Conservation (phyloP, 2,888 invertebrate genomes). For the Rosalia funebris region DNA sequence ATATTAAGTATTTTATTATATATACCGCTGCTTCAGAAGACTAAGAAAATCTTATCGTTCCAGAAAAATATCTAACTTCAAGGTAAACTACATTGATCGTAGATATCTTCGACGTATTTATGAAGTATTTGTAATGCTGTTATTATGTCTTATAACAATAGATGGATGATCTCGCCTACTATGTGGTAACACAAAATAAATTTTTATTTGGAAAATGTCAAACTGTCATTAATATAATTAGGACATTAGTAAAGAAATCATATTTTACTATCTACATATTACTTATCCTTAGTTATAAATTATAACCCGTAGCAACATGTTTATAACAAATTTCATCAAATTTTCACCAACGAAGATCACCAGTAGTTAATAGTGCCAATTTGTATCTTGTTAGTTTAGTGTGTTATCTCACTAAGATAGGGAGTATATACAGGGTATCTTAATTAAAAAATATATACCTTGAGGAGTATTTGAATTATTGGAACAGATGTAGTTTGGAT, state of each 20-base stretch:
- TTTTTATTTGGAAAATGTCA: slow-evolving; percentile 35
- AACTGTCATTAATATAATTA: slow-evolving; percentile 34
- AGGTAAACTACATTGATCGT: slow-evolving; percentile 43
- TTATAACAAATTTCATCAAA: no score
- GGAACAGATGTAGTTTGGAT: no score
- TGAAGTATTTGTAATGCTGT: slow-evolving; percentile 36
- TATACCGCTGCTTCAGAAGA: neutral
- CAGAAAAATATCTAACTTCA: slow-evolving; percentile 38
- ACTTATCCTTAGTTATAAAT: no score
- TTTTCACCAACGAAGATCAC: no score
- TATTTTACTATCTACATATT: neutral
- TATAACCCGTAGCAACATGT: no score
- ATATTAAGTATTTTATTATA: no score
- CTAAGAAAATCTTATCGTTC: slow-evolving; percentile 26
- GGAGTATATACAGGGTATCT: no score
- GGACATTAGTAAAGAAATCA: neutral
- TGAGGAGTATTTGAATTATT: no score
- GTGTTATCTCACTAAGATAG: no score
- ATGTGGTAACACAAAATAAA: slow-evolving; percentile 30
- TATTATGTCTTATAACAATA: slow-evolving; percentile 39
- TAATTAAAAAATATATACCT: no score
- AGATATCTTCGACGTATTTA: slow-evolving; percentile 39
- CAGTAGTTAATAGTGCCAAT: no score
- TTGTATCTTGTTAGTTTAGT: no score
- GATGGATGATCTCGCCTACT: slow-evolving; percentile 36